phyloP scores from a whole-genome alignment of 2,797 vertebrate species.

The Uromys caudimaculatus region DNA sequence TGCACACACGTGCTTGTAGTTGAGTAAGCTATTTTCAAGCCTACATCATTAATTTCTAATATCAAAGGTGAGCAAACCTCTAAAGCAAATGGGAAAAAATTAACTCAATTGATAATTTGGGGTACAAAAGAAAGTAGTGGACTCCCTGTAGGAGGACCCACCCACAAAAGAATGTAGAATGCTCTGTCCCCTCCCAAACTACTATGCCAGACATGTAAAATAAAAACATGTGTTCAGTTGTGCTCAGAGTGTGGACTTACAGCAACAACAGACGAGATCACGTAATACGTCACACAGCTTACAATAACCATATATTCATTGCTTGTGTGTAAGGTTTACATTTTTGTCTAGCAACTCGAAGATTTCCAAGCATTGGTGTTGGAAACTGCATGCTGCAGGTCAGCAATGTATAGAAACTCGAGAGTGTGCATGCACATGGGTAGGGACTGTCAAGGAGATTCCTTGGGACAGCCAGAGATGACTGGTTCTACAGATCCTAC shows the following conservation, averaged over 20 bases:
- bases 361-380: background rate
- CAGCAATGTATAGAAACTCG: background rate
- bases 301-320: background rate
- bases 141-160: background rate
- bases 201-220: background rate
- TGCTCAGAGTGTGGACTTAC: background rate
- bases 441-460: background rate
- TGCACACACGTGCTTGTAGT: background rate
- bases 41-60: background rate
- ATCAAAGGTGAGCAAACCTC: background rate
- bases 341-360: background rate
- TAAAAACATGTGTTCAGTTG: background rate
- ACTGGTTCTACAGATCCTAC: background rate
- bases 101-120: background rate
- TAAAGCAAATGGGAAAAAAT: background rate
- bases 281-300: background rate
- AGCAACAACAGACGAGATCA: background rate
- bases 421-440: background rate
- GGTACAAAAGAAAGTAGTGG: background rate
- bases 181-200: background rate
- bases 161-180: background rate
- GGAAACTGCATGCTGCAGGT: background rate
- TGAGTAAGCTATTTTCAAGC: background rate
- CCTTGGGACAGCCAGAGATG: background rate
- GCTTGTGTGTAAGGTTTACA: constrained; percentile 21